A percentile compares a stretch with the other conserved stretches of the same genome.
Evolutionary conservation across 2,113 vertebrate species (phyloP).

Genomic region (Psittacula cyanocephala): DNA sequence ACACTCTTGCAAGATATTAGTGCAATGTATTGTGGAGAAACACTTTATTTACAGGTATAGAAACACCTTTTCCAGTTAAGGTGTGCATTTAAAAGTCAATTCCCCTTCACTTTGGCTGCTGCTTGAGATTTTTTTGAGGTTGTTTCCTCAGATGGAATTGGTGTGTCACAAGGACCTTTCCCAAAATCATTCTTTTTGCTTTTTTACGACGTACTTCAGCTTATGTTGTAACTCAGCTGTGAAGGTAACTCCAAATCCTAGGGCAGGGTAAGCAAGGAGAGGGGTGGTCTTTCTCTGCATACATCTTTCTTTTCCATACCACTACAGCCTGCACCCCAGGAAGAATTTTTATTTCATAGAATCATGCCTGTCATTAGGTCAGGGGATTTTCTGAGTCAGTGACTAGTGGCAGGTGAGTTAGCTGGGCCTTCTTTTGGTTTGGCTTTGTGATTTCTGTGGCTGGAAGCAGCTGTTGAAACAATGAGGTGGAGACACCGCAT

Average conservation of each 20-base stretch:
- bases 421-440: neutral
- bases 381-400: neutral
- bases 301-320: neutral
- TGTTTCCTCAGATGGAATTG: neutral
- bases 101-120: neutral
- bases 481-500: neutral
- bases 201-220: neutral
- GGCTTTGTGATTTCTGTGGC: neutral
- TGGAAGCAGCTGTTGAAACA: neutral
- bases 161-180: neutral
- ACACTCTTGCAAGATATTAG: neutral
- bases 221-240: neutral
- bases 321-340: neutral
- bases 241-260: neutral
- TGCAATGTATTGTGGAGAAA: neutral
- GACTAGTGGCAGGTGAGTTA: neutral
- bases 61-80: neutral
- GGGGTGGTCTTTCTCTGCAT: neutral
- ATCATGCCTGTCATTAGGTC: accelerated
- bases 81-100: neutral
- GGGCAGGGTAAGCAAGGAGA: neutral
- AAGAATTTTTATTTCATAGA: neutral
- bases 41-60: neutral
- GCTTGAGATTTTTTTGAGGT: neutral
- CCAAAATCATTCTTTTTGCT: neutral